Base-by-base conservation (phyloP, 2,797 vertebrate species). In the Clarias platycephalus region DNA sequence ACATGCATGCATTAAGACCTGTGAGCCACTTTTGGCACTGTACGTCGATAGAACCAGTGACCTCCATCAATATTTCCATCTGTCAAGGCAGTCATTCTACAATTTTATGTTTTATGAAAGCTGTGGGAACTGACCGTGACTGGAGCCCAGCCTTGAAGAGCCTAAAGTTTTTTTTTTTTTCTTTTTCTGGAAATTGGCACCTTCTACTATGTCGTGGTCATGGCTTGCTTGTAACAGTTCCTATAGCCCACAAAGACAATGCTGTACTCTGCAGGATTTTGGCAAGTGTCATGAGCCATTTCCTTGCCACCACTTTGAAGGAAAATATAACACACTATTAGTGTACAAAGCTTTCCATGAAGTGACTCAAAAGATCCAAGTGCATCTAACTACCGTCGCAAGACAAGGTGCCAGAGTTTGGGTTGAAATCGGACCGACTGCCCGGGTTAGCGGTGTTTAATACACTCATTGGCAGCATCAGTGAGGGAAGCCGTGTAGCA, bases 81-180 rank as follows among this genome's bases (percentile, higher is more conserved):
- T 84, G 81, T 85, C 83, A 83, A 85, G 31, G 20, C 75, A 60
- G 55, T 37, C 20, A 37, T 60, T 77, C 10, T 24, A 4, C 31
- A 37, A 77, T 57, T 76, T 76, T 76, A 57, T 57, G 60, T 57
- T 76, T 76, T 76, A 57, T 57, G 31, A 77, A 77, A 90, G 57
- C 55, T 2, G 31, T n/a, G 31, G 28, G 55, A 77, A 77, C 18
- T 60, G 75, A 77, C 55, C 31, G 31, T 77, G 75, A 60, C 24
- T 77, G 26, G 20, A 77, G 55, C 28, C 57, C 74, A 77, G 37
- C 18, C 16, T 58, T n/a, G 57, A 5, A 58, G 20, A 77, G 20
- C 12, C 3, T 55, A 49, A 26, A 31, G 16, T 10, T 55, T 53
- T 53, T 28, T 26, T 28, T 12, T 28, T 63, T 24, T 26, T 28